Evolutionary conservation across 2,888 invertebrate genomes (phyloP).

Genomic region (Temnothorax unifasciatus): DNA sequence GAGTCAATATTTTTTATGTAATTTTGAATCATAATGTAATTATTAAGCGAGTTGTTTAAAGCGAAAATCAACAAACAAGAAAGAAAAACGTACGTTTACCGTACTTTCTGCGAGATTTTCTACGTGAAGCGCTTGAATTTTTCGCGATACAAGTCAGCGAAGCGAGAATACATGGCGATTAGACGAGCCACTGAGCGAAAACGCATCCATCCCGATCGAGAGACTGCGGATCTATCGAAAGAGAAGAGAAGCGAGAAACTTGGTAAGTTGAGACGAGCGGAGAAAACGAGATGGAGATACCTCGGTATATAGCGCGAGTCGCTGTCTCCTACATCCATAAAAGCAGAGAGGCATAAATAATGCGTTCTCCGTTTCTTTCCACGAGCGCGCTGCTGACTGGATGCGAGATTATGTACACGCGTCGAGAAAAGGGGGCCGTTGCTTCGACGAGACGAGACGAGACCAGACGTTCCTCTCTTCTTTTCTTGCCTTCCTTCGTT

Average conservation of each 20-base stretch:
- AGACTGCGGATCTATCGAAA: slow-evolving; percentile 20
- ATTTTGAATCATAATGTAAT: not conserved
- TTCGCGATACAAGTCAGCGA: slow-evolving; percentile 41
- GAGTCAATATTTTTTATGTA: not conserved
- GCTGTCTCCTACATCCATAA: slow-evolving; percentile 66
- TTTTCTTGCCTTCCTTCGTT: slow-evolving; percentile 27
- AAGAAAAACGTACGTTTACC: slow-evolving; percentile 45
- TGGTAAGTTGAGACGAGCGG: slow-evolving; percentile 20
- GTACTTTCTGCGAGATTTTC: slow-evolving; percentile 41
- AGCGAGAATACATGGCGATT: slow-evolving; percentile 68
- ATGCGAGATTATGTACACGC: slow-evolving; percentile 63
- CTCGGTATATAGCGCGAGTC: slow-evolving; percentile 23
- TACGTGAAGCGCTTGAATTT: slow-evolving; percentile 42
- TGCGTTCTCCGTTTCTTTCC: slow-evolving; percentile 69
- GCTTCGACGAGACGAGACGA: slow-evolving; percentile 36
- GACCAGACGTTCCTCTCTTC: slow-evolving; percentile 9
- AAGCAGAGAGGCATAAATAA: slow-evolving; percentile 76
- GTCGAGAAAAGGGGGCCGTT: slow-evolving; percentile 47
- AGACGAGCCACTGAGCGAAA: slow-evolving; percentile 60
- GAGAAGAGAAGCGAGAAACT: slow-evolving; percentile 18
- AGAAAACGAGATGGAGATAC: not conserved
- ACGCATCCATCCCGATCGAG: slow-evolving; percentile 36
- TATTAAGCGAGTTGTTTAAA: not conserved
- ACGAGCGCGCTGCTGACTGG: slow-evolving; percentile 42
- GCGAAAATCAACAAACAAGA: not conserved